Evolutionary conservation across 2,888 invertebrate species (phyloP).

Genomic region (Drosophila sordidula): DNA sequence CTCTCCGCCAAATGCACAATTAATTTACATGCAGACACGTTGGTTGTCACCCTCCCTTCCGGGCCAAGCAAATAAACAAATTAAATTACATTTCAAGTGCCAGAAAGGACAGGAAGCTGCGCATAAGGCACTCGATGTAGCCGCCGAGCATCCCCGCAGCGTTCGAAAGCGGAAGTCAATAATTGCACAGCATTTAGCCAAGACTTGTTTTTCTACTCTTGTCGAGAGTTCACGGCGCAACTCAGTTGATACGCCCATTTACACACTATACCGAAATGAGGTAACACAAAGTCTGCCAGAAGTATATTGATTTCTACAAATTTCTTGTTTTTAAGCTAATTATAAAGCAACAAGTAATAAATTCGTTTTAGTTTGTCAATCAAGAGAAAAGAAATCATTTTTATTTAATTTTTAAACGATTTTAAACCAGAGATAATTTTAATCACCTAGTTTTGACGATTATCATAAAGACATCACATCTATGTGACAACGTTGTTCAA

Average conservation of each 20-base stretch:
- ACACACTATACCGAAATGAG: no score
- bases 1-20: conserved; percentile 54
- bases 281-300: not conserved
- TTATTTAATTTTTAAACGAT: no score
- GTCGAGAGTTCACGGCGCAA: conserved; percentile 43
- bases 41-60: conserved; percentile 16
- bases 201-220: conserved; percentile 35
- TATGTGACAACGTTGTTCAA: no score
- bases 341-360: no score
- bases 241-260: conserved; percentile 15
- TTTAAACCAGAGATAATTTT: no score
- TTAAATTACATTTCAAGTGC: conserved; percentile 75
- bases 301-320: no score
- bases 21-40: conserved; percentile 60
- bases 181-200: conserved; percentile 59
- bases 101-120: conserved; percentile 50
- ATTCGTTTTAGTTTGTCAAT: no score
- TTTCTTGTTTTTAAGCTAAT: no score
- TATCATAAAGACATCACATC: no score
- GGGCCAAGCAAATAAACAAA: conserved; percentile 73
- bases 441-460: no score
- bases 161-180: conserved; percentile 56
- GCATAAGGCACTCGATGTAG: conserved; percentile 38
- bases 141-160: conserved; percentile 5
- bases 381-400: no score